phyloP scores from a whole-genome alignment of 1,140 invertebrate species.

The Leptinotarsa texana region DNA sequence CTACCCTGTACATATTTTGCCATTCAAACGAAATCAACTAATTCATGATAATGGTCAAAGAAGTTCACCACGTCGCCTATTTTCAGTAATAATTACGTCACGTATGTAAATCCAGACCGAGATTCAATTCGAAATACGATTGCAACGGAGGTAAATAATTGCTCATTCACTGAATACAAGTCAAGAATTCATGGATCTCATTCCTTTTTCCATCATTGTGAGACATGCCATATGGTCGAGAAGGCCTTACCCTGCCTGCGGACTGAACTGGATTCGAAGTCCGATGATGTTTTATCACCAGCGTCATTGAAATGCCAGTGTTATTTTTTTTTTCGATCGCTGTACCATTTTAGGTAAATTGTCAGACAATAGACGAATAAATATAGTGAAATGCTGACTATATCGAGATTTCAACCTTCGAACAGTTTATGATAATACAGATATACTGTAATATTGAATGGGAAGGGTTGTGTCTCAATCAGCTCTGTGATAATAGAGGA shows the following conservation, averaged over 20 bases:
- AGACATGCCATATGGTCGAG: background rate
- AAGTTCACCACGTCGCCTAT: background rate
- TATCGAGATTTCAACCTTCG: background rate
- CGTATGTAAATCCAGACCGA: background rate
- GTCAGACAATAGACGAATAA: slow-evolving; percentile 21
- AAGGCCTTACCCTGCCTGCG: background rate
- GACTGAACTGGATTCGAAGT: slow-evolving; percentile 2
- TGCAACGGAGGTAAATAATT: background rate
- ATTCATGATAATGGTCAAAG: no score
- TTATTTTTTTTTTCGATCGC: background rate
- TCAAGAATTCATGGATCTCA: slow-evolving; percentile 1
- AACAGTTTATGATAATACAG: background rate
- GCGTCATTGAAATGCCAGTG: background rate
- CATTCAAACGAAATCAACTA: no score
- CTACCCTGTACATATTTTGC: no score
- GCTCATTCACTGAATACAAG: background rate
- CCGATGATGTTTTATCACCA: slow-evolving; percentile 16
- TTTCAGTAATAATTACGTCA: background rate
- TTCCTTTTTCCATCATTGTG: slow-evolving; percentile 8
- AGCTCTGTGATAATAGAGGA: no score
- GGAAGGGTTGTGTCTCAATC: no score
- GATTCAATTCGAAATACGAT: slow-evolving; percentile 3
- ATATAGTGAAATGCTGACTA: background rate
- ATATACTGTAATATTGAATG: background rate
- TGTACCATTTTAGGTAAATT: slow-evolving; percentile 22